Base-by-base conservation (phyloP, 2,888 invertebrate genomes). In the Epicampocera succincta region DNA sequence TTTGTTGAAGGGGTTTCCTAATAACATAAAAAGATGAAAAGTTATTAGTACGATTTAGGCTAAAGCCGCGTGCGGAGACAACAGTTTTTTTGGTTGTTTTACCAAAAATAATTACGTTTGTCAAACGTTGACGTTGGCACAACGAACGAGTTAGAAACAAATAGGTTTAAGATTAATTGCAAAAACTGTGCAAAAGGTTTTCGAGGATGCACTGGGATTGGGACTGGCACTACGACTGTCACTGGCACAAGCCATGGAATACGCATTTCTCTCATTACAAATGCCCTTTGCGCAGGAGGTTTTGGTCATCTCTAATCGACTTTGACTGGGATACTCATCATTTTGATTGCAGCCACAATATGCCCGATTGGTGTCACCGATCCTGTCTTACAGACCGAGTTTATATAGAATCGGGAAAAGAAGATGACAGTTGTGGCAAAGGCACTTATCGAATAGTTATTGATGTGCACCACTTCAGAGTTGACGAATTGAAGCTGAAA, bases 401-500 rank as follows among this genome's bases (percentile, higher is more conserved):
- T 25, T 86, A 86, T 40, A 86, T 90, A 2, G 90, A 90, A 80
- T 86, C 86, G 6, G 89, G 88, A 44, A 85, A 86, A 0, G 88
- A 89, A 58, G 85, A 87, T 13, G 87, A 88, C 9, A 84, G 80
- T 21, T 82, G 75, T 69, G 83, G 90, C 3, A 87, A 88, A 17
- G 89, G 90, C 68, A 88, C 89, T 8, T 90, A 88, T 74, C 88
- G 88, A 71, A 88, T 90, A 50, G 84, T 90, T 29, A 85, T 90
- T 40, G 90, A 90, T 85, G 89, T 89, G 48, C 89, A 88, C 75
- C 89, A 89, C 77, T 90, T 90, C 50, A 88, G 87, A 68, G 85
- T 85, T 25, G 85, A 87, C 46, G 90, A 90, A 83, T 85, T 90
- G 38, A 85, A 85, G 1, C 85, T 90, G 8, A 90, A 88, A 85